These are phyloP conservation scores for Tarsius wallacei DNA, from an alignment of 2,797 vertebrate species.

Conservation along the genomic window DNA sequence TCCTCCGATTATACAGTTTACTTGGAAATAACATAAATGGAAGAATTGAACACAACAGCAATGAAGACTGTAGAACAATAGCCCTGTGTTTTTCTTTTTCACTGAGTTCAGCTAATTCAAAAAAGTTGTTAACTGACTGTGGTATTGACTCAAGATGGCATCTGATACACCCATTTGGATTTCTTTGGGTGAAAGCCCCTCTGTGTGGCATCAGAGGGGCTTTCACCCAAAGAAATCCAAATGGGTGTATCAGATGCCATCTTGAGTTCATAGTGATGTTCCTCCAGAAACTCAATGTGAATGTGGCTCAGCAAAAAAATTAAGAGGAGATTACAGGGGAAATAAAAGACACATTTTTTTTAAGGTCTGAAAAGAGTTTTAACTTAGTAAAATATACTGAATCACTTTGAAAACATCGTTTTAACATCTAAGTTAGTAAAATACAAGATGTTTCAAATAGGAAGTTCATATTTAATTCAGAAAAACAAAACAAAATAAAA, in stretches of 20 bases:
- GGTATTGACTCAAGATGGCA: not conserved
- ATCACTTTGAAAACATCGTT: slow-evolving; percentile 31
- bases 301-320: not conserved
- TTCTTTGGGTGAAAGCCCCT: not conserved
- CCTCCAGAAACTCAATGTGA: not conserved
- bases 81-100: not conserved
- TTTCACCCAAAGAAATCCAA: not conserved
- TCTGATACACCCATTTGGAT: not conserved
- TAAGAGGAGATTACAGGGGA: not conserved
- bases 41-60: not conserved
- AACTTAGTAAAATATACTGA: not conserved
- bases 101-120: not conserved
- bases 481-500: slow-evolving; percentile 40
- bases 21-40: not conserved
- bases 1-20: not conserved
- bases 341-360: not conserved
- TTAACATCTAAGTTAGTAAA: not conserved
- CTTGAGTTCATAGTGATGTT: not conserved
- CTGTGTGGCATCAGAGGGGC: not conserved
- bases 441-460: not conserved
- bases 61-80: not conserved
- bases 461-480: slow-evolving; percentile 54
- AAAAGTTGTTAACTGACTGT: not conserved
- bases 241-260: not conserved
- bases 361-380: slow-evolving; percentile 39